Base-by-base conservation (phyloP, 2,888 invertebrate species). In the Parnassius mnemosyne region DNA sequence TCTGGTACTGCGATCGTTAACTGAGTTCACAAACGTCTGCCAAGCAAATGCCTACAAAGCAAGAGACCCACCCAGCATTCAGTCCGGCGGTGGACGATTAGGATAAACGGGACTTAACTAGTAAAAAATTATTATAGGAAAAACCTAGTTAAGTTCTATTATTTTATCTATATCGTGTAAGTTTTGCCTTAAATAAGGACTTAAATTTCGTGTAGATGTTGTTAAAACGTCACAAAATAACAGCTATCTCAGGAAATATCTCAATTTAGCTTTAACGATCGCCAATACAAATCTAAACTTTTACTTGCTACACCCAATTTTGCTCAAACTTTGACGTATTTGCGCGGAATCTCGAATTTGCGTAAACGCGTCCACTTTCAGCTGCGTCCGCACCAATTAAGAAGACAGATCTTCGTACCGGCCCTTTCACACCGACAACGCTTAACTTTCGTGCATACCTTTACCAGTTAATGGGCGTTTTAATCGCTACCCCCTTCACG, bases 391-490 rank as follows among this genome's bases (percentile, higher is more conserved):
- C 56, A 13, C 57, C 42, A 61, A 60, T 61, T 57, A 53, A 61
- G 47, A 57, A 57, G 61, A 61, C 57, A 7, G 47, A 61, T 61
- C 56, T 61, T 41, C 44, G 13, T 16, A 34, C 34, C 56, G n/a
- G 44, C 52, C 52, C 46, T 52, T 61, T 63, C 61, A 61, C 65
- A 61, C 65, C 61, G 53, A 13, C 42, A 54, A 49, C 60, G 41
- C 50, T 51, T 49, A 63, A 64, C 58, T 59, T 51, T 46, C 46
- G 60, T 51, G 57, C 60, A 63, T 61, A 56, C 63, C 58, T 56
- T 59, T 57, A 53, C 55, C 34, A 43, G 59, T 53, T 66, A 66
- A 66, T 66, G 57, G 61, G 51, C 59, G 51, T 60, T 66, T 62
- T 65, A 65, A 66, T 63, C 50, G 60, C 62, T 43, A 47, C 56